phyloP scores from a whole-genome alignment of 1,140 invertebrate genomes.

The Wasmannia auropunctata region DNA sequence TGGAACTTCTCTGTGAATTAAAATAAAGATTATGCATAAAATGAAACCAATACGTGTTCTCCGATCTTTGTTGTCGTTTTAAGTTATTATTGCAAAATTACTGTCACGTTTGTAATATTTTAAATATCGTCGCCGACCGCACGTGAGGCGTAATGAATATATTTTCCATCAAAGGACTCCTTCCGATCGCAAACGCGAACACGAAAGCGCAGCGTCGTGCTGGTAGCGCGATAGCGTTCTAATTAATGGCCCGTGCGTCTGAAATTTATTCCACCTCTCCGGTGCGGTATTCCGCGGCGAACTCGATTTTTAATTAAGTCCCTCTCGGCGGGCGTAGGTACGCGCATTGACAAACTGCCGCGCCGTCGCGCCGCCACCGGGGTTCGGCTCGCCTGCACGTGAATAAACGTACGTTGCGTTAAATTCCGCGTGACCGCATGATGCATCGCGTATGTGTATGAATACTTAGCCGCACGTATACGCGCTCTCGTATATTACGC shows the following conservation, averaged over 20 bases:
- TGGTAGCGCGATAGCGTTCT: slow-evolving; percentile 28
- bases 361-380: background rate
- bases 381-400: background rate
- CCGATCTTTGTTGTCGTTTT: background rate
- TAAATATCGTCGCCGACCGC: background rate
- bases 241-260: slow-evolving; percentile 64
- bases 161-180: background rate
- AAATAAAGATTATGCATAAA: background rate
- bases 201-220: slow-evolving; percentile 8
- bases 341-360: slow-evolving; percentile 50
- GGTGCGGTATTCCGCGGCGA: slow-evolving; percentile 54
- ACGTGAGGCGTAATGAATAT: background rate
- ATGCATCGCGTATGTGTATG: slow-evolving; percentile 69
- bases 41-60: background rate
- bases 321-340: slow-evolving; percentile 1
- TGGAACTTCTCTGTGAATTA: background rate
- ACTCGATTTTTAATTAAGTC: slow-evolving; percentile 69
- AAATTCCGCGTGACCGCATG: slow-evolving; percentile 29
- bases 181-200: slow-evolving; percentile 12
- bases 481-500: slow-evolving; percentile 52
- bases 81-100: background rate
- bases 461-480: slow-evolving; percentile 67
- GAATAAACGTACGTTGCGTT: slow-evolving; percentile 21
- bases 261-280: slow-evolving; percentile 66
- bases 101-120: background rate